Evolutionary conservation across 2,113 vertebrate genomes (phyloP).

Genomic region (Neogobius melanostomus): DNA sequence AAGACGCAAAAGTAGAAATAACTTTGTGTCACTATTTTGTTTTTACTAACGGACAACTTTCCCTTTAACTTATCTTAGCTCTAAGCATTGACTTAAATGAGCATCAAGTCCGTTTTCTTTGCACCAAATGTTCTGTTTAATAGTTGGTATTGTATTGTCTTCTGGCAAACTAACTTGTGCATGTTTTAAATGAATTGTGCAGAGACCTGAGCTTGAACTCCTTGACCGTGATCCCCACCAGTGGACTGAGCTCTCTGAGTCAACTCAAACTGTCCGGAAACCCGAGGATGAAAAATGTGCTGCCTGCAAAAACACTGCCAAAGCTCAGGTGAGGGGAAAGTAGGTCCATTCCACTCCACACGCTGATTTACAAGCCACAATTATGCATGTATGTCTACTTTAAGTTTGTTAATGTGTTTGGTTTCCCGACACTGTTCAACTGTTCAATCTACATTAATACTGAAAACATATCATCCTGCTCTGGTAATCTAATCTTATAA

Average conservation of each 20-base stretch:
- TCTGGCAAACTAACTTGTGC: neutral
- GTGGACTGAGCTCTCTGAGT: conserved; percentile 84
- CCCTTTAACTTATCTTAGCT: too few species aligned
- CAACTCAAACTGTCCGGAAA: conserved; percentile 94
- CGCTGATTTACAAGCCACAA: too few species aligned
- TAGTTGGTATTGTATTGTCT: neutral
- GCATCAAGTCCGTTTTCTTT: too few species aligned
- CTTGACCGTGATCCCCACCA: conserved; percentile 81
- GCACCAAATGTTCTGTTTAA: too few species aligned
- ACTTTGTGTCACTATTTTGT: neutral
- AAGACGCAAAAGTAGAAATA: neutral
- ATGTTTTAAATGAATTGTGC: conserved; percentile 10
- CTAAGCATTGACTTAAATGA: too few species aligned
- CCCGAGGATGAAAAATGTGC: conserved; percentile 83
- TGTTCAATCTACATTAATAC: too few species aligned
- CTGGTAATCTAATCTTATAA: neutral
- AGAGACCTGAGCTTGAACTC: conserved; percentile 92
- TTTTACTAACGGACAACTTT: neutral
- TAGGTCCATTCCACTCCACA: neutral
- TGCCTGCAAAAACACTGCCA: conserved; percentile 84
- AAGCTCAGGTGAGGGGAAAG: conserved; percentile 84
- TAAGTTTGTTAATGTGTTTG: neutral
- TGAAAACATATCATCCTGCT: too few species aligned
- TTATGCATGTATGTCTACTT: too few species aligned
- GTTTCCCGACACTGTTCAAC: too few species aligned